Percentiles rank a stretch among this genome's conserved stretches.
Evolutionary conservation across 2,888 invertebrate genomes (phyloP).

Genomic region (Clepsis dumicolana): DNA sequence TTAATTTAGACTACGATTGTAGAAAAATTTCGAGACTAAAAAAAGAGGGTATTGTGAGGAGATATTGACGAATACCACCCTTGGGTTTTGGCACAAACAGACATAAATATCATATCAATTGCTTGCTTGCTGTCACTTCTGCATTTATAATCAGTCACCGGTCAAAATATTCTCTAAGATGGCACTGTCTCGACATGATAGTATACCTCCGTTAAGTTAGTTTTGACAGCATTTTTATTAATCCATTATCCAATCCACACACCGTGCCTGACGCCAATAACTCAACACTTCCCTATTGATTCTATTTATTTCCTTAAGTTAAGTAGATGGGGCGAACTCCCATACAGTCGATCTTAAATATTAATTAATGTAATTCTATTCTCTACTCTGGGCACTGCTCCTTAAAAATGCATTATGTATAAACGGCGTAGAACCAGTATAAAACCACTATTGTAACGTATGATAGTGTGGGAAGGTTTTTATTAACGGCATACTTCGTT

Average conservation of each 20-base stretch:
- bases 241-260: too few species aligned
- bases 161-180: too few species aligned
- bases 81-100: background rate
- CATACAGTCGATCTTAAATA: slow-evolving; percentile 45
- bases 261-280: background rate
- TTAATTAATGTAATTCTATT: slow-evolving; percentile 25
- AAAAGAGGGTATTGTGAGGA: background rate
- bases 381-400: slow-evolving; percentile 35
- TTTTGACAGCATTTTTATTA: too few species aligned
- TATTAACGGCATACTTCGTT: slow-evolving; percentile 45
- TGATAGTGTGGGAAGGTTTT: background rate
- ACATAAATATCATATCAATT: too few species aligned
- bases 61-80: background rate
- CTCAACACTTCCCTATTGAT: slow-evolving; percentile 19
- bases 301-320: slow-evolving; percentile 24
- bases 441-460: slow-evolving; percentile 13
- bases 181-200: too few species aligned
- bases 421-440: slow-evolving; percentile 27
- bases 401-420: slow-evolving; percentile 31
- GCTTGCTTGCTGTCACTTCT: too few species aligned
- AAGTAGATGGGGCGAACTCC: slow-evolving; percentile 50
- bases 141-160: too few species aligned
- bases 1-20: slow-evolving; percentile 27
- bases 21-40: slow-evolving; percentile 31
- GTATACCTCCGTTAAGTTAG: too few species aligned